Conservation (phyloP, 2,888 invertebrate genomes). For the Bugulina stolonifera region DNA sequence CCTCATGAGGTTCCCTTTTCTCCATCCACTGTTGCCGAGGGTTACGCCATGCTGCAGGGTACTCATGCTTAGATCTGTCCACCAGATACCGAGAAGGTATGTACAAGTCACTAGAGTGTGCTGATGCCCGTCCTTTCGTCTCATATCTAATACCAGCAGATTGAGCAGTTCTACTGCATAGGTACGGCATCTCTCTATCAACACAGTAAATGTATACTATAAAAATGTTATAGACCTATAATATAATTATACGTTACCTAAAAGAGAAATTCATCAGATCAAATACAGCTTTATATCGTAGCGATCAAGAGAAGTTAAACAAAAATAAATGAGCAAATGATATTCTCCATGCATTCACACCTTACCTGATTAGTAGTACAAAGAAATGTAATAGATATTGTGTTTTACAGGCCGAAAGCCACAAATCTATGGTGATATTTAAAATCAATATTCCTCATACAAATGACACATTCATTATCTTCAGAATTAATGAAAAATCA, state of each 20-base stretch:
- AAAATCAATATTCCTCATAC: neutral
- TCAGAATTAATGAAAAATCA: neutral
- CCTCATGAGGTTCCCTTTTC: neutral
- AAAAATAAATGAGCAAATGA: too few species aligned
- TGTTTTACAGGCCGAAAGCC: too few species aligned
- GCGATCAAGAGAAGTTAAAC: too few species aligned
- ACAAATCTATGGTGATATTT: neutral
- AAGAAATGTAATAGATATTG: too few species aligned
- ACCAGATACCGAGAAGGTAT: neutral
- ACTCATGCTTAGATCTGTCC: neutral
- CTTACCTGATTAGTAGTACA: neutral
- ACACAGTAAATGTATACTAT: too few species aligned
- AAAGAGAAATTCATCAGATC: too few species aligned
- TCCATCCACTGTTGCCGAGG: neutral
- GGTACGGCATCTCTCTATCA: neutral
- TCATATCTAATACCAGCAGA: neutral
- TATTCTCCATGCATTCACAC: too few species aligned
- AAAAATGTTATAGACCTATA: too few species aligned
- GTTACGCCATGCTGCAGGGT: conserved; percentile 16
- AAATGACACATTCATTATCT: neutral
- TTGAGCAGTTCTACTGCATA: neutral
- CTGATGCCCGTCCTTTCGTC: neutral
- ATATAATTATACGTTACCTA: too few species aligned
- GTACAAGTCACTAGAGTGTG: neutral
- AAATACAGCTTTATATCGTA: too few species aligned